These are phyloP conservation scores for Cryptoblepharus egeriae DNA, from an alignment of 2,797 vertebrate genomes.

Conservation along the genomic window DNA sequence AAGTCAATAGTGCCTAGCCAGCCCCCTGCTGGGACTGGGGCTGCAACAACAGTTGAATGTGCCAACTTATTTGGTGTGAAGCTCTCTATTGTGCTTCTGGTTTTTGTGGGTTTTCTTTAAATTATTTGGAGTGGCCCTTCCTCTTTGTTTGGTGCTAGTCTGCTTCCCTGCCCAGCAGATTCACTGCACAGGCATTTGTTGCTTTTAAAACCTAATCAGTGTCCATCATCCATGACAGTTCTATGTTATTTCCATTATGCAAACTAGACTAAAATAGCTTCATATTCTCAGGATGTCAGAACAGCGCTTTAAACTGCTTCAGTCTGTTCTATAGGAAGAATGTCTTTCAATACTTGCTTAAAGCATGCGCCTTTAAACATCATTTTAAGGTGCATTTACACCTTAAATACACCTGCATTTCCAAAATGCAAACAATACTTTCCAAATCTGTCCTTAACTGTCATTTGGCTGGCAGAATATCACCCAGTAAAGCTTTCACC, in stretches of 20 bases:
- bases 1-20: too few species aligned
- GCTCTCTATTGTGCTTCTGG: too few species aligned
- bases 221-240: not conserved
- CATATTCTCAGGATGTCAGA: not conserved
- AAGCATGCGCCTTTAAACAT: not conserved
- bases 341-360: not conserved
- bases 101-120: not conserved
- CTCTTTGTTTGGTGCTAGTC: not conserved
- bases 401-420: too few species aligned
- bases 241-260: not conserved
- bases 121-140: too few species aligned
- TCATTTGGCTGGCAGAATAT: not conserved
- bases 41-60: too few species aligned
- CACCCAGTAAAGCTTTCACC: not conserved
- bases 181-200: not conserved
- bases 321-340: rapidly evolving
- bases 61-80: not conserved
- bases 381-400: not conserved
- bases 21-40: too few species aligned
- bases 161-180: not conserved
- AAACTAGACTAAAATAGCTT: slow-evolving; percentile 6
- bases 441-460: not conserved
- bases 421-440: not conserved
- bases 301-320: not conserved
- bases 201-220: not conserved